phyloP scores from a whole-genome alignment of 2,797 vertebrate species.

The Spinus pinus region DNA sequence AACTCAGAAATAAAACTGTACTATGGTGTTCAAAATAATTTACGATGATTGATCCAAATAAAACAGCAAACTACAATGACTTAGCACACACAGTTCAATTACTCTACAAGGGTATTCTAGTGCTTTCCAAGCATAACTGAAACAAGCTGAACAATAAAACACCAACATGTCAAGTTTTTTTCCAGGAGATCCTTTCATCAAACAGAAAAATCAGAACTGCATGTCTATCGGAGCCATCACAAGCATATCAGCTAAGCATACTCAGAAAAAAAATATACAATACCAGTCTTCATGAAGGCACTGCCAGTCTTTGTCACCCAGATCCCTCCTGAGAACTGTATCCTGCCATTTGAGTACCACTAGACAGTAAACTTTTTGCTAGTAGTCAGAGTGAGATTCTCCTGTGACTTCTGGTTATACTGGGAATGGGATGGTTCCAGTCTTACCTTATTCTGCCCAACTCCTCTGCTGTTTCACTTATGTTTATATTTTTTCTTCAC shows the following conservation, averaged over 20 bases:
- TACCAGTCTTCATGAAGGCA: neutral
- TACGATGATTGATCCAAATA: neutral
- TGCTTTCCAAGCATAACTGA: neutral
- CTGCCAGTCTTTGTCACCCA: neutral
- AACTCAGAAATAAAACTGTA: neutral
- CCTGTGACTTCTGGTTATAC: neutral
- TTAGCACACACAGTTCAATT: neutral
- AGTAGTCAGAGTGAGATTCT: neutral
- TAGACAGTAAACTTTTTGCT: neutral
- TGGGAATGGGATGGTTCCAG: neutral
- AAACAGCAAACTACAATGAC: neutral
- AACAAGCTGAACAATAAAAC: neutral
- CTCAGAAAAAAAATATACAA: neutral
- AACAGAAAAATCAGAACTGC: neutral
- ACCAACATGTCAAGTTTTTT: neutral
- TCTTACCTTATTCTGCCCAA: neutral
- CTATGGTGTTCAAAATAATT: neutral
- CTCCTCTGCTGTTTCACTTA: neutral
- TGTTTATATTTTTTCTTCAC: neutral
- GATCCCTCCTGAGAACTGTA: neutral
- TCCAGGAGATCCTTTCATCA: neutral
- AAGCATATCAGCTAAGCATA: neutral
- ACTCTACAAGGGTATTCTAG: neutral
- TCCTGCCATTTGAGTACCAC: neutral
- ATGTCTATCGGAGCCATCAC: rapidly evolving